phyloP scores from a whole-genome alignment of 2,888 invertebrate genomes.

The Horisme vitalbata region DNA sequence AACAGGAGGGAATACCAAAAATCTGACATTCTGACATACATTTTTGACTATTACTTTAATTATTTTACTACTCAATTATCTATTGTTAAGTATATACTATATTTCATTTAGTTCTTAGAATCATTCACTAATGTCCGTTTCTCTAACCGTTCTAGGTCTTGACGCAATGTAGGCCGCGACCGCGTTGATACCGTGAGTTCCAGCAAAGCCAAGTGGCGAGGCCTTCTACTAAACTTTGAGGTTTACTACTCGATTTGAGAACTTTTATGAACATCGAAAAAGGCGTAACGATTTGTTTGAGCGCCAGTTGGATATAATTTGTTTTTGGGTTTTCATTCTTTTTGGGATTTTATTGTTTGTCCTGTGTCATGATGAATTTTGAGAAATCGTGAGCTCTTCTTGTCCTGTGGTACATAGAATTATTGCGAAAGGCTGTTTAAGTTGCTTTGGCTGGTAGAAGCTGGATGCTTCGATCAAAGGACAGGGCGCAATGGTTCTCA shows the following conservation, averaged over 20 bases:
- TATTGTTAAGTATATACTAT: no score
- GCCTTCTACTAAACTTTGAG: constrained; percentile 46
- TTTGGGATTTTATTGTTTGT: constrained; percentile 1
- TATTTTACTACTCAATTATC: no score
- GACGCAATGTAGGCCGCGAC: constrained; percentile 32
- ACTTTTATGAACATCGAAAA: constrained; percentile 55
- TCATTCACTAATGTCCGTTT: no score
- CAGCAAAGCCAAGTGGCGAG: constrained; percentile 51
- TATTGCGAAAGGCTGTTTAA: no score
- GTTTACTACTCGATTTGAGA: constrained; percentile 53
- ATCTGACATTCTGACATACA: no score
- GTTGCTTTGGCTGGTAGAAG: no score
- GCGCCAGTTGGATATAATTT: constrained; percentile 35
- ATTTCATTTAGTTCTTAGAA: no score
- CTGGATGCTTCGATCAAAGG: no score
- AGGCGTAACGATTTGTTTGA: constrained; percentile 45
- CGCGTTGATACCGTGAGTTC: constrained; percentile 52
- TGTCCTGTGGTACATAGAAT: no score
- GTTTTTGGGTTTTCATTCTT: constrained; percentile 24
- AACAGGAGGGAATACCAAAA: no score
- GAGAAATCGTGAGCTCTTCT: not conserved
- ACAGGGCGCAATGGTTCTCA: no score
- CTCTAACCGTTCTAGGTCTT: not conserved
- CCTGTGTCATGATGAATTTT: not conserved
- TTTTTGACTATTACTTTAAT: no score